Conservation (phyloP, 2,113 vertebrate species). For the Cichladusa arquata region DNA sequence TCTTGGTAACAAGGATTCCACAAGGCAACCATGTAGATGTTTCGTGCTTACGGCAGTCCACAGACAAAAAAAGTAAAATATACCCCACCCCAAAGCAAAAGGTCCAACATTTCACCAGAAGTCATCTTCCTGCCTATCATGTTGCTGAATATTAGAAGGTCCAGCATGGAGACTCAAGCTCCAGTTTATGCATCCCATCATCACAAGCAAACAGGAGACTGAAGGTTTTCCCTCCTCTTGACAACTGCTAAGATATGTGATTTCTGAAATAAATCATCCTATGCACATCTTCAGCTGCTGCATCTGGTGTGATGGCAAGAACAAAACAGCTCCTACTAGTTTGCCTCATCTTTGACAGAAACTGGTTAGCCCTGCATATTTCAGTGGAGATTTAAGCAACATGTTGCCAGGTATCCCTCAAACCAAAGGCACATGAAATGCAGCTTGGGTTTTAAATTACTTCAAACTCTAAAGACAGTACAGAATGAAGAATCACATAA, state of each 20-base stretch:
- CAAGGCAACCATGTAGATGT: not conserved
- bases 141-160: not conserved
- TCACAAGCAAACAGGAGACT: not conserved
- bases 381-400: not conserved
- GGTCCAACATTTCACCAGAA: not conserved
- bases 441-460: not conserved
- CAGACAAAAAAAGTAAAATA: not conserved
- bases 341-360: not conserved
- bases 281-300: not conserved
- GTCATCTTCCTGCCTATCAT: not conserved
- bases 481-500: not conserved
- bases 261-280: not conserved
- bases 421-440: not conserved
- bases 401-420: not conserved
- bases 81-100: not conserved
- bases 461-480: not conserved
- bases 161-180: not conserved
- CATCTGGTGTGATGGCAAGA: not conserved
- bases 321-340: not conserved
- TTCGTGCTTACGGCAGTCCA: not conserved
- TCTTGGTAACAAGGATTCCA: not conserved
- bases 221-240: not conserved
- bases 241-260: not conserved
- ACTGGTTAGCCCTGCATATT: not conserved
- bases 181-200: not conserved